phyloP scores from a whole-genome alignment of 2,888 invertebrate species.

The Xestia sexstrigata region DNA sequence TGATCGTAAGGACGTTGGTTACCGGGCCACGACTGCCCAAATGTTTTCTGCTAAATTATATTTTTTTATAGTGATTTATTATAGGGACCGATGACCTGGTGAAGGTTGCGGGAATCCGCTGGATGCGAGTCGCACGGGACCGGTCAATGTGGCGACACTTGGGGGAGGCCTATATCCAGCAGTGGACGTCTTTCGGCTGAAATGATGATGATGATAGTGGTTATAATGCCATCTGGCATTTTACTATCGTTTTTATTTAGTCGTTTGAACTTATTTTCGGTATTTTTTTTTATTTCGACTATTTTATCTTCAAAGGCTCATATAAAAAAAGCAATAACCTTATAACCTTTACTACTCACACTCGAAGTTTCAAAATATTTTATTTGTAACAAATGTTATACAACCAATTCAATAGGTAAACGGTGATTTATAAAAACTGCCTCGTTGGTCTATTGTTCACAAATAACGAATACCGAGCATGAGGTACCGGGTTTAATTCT shows the following conservation, averaged over 20 bases:
- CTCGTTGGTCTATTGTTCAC: background rate
- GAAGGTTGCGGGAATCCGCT: too few relatives aligned
- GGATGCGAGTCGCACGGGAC: too few relatives aligned
- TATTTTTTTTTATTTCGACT: background rate
- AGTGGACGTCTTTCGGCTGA: too few relatives aligned
- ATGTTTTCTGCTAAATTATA: background rate
- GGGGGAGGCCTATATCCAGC: too few relatives aligned
- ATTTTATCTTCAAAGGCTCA: background rate
- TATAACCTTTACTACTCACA: conserved; percentile 17
- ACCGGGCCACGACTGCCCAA: background rate
- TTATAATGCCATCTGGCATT: background rate
- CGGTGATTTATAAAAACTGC: background rate
- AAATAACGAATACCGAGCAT: background rate
- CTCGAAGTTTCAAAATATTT: background rate
- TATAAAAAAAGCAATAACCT: background rate
- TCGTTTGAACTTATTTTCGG: background rate
- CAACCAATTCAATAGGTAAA: conserved; percentile 18
- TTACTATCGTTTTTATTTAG: background rate
- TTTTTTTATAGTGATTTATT: background rate
- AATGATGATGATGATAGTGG: too few relatives aligned
- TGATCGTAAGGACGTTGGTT: background rate
- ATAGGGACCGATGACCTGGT: too few relatives aligned
- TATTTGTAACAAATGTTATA: background rate
- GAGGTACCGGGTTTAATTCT: background rate
- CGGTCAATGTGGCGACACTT: too few relatives aligned